Percentiles rank a stretch among this genome's conserved stretches.
These are phyloP conservation scores for Saccopteryx leptura DNA, from an alignment of 2,113 vertebrate genomes.

Conservation along the genomic window DNA sequence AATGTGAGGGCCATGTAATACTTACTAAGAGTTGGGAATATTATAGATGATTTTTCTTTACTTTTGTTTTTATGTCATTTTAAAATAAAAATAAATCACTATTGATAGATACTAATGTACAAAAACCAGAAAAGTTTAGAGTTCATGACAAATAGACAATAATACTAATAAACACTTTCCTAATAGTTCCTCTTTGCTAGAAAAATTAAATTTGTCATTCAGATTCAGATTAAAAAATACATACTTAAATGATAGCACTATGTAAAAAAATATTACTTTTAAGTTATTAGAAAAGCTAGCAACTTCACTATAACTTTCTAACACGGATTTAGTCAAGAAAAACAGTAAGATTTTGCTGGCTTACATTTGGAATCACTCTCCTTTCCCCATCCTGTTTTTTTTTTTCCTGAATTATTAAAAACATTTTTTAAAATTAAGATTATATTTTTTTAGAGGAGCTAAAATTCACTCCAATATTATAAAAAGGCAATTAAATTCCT, in stretches of 20 bases:
- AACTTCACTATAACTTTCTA: slow-evolving; percentile 42
- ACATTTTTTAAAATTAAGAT: background rate
- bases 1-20: background rate
- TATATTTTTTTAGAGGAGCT: background rate
- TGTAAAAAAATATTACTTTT: slow-evolving; percentile 40
- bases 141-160: slow-evolving; percentile 26
- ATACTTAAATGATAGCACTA: background rate
- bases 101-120: background rate
- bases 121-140: background rate
- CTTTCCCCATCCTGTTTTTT: background rate
- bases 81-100: slow-evolving; percentile 24
- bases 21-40: slow-evolving; percentile 23
- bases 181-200: slow-evolving; percentile 36
- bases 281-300: slow-evolving; percentile 50
- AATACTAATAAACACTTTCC: slow-evolving; percentile 30
- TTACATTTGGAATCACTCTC: slow-evolving; percentile 19
- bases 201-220: slow-evolving; percentile 46
- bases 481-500: slow-evolving; percentile 23
- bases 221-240: slow-evolving; percentile 29
- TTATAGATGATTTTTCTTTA: background rate
- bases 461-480: background rate
- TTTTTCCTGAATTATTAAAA: background rate
- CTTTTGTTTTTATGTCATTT: slow-evolving; percentile 45
- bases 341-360: slow-evolving; percentile 15
- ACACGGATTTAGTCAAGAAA: background rate